These are phyloP conservation scores for Schrankia costaestrigalis DNA, from an alignment of 2,888 invertebrate species.

Conservation along the genomic window DNA sequence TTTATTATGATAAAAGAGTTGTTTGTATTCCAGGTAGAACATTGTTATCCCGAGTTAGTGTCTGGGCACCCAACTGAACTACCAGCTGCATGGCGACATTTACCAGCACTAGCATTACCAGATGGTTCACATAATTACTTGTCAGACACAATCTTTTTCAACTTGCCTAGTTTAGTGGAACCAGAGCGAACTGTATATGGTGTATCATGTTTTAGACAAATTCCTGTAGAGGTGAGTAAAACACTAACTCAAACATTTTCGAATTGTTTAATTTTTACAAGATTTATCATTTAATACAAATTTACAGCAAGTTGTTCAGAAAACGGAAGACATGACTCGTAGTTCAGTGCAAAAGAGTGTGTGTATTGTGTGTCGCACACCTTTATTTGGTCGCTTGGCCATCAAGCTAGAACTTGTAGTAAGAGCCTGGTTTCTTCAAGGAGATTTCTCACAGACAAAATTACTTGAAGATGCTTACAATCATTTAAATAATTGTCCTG, in stretches of 20 bases:
- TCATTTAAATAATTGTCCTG: slow-evolving; percentile 93
- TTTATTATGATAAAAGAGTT: no score
- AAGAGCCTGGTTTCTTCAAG: slow-evolving; percentile 97
- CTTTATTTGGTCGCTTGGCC: slow-evolving; percentile 96
- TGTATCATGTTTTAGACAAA: slow-evolving; percentile 98
- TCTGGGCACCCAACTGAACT: slow-evolving; percentile 89
- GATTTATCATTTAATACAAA: not conserved
- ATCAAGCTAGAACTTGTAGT: slow-evolving; percentile 98
- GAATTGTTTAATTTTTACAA: slow-evolving; percentile 2
- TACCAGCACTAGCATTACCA: slow-evolving; percentile 97
- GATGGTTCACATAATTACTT: slow-evolving; percentile 99
- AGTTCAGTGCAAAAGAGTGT: slow-evolving; percentile 99
- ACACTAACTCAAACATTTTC: not conserved
- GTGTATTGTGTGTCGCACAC: slow-evolving; percentile 94
- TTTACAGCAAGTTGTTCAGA: slow-evolving; percentile 91
- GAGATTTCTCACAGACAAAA: slow-evolving; percentile 93
- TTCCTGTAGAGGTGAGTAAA: slow-evolving; percentile 90
- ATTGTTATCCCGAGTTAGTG: slow-evolving; percentile 94
- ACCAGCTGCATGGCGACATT: slow-evolving; percentile 95
- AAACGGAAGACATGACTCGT: slow-evolving; percentile 96
- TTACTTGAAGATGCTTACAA: slow-evolving; percentile 94
- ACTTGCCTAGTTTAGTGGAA: slow-evolving; percentile 92
- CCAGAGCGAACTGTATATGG: slow-evolving; percentile 95
- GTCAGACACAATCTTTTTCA: slow-evolving; percentile 97
- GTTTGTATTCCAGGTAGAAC: slow-evolving; percentile 85